These are phyloP conservation scores for Ambastaia sidthimunki DNA, from an alignment of 2,797 vertebrate genomes.

Conservation along the genomic window DNA sequence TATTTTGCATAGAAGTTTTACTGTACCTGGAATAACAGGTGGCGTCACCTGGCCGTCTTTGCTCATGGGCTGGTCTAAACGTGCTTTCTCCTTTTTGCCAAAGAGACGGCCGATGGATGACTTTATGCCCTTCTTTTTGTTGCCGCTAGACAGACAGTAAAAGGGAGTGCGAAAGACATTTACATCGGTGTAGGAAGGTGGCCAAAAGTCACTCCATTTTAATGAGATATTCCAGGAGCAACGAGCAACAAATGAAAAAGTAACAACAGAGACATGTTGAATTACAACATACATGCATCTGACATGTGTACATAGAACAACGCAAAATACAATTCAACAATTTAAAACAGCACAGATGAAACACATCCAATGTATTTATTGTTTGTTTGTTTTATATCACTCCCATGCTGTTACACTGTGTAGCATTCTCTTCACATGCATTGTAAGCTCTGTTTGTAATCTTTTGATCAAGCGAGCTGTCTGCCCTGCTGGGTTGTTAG, in stretches of 20 bases:
- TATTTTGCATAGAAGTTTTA: neutral
- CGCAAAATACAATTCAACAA: too few relatives aligned
- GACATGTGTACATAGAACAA: too few relatives aligned
- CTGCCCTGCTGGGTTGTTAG: conserved; percentile 20
- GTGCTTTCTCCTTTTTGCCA: conserved; percentile 94
- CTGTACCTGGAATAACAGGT: conserved; percentile 55
- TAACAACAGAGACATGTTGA: neutral
- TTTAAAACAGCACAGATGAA: too few relatives aligned
- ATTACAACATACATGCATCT: too few relatives aligned
- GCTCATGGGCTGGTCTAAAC: conserved; percentile 82
- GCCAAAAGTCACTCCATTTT: too few relatives aligned
- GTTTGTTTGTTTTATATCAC: too few relatives aligned
- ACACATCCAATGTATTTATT: too few relatives aligned
- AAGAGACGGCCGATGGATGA: conserved; percentile 94
- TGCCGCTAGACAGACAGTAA: conserved; percentile 78
- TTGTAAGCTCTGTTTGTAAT: neutral
- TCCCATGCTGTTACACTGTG: neutral
- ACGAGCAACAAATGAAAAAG: neutral
- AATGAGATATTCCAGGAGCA: too few relatives aligned
- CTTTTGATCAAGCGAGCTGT: conserved; percentile 6
- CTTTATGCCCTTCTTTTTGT: conserved; percentile 95
- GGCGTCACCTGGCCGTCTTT: conserved; percentile 79
- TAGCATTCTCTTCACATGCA: conserved; percentile 7
- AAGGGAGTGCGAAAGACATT: neutral
- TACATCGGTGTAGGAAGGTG: too few relatives aligned